Conservation (phyloP, 1,140 invertebrate genomes). For the Drosophila pachea region DNA sequence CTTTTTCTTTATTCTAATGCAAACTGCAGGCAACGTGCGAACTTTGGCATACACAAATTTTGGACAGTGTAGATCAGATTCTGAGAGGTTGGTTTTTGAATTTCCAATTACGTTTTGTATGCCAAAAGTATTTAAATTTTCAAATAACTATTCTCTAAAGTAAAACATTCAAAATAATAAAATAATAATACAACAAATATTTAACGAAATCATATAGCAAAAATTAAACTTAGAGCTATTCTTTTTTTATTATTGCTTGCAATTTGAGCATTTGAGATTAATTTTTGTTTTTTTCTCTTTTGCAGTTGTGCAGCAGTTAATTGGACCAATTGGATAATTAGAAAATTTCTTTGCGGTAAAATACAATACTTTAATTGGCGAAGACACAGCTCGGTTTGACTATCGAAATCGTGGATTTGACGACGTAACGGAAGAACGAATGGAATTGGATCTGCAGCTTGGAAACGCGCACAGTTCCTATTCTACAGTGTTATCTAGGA, state of each 20-base stretch:
- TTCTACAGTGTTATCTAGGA: conserved; percentile 2
- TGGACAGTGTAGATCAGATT: neutral
- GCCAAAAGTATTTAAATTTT: conserved; percentile 28
- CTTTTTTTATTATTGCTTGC: conserved; percentile 57
- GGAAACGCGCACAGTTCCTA: conserved; percentile 38
- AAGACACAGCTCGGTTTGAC: conserved; percentile 55
- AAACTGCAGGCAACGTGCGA: conserved; percentile 47
- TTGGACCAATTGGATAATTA: conserved; percentile 36
- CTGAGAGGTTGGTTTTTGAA: neutral
- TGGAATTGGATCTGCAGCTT: conserved; percentile 36
- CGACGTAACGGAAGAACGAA: conserved; percentile 62
- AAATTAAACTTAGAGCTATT: conserved; percentile 10
- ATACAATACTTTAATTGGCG: conserved; percentile 19
- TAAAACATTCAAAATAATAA: conserved; percentile 33
- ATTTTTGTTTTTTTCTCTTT: conserved; percentile 11
- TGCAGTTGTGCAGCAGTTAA: conserved; percentile 43
- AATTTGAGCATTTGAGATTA: conserved; percentile 6
- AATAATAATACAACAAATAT: conserved; percentile 28
- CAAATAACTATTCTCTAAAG: conserved; percentile 24
- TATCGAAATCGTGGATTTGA: conserved; percentile 75
- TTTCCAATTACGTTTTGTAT: neutral
- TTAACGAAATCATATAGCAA: conserved; percentile 19
- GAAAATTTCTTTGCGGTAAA: conserved; percentile 25
- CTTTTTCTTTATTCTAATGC: conserved; percentile 11
- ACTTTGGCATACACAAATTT: neutral